These are phyloP conservation scores for Drosophila recens DNA, from an alignment of 2,888 invertebrate species.

Conservation along the genomic window DNA sequence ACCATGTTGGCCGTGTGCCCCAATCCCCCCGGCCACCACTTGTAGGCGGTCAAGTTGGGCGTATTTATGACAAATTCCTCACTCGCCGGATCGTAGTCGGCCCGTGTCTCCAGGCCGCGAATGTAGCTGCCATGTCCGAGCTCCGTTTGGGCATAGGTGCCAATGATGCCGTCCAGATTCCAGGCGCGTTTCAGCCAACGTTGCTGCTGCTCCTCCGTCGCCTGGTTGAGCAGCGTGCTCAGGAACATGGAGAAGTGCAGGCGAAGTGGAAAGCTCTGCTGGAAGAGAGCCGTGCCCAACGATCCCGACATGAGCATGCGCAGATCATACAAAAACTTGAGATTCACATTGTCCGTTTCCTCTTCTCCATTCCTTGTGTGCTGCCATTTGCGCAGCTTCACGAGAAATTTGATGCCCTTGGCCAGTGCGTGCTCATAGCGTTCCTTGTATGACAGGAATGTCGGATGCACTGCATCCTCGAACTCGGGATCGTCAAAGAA, in stretches of 20 bases:
- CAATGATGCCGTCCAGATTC: conserved; percentile 92
- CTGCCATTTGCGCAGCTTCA: conserved; percentile 89
- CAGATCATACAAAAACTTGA: conserved; percentile 65
- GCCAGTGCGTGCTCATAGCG: conserved; percentile 73
- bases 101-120: conserved; percentile 94
- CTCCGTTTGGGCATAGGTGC: conserved; percentile 98
- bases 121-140: conserved; percentile 97
- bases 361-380: conserved; percentile 69
- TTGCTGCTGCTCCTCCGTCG: conserved; percentile 92
- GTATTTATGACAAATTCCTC: conserved; percentile 95
- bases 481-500: conserved; percentile 77
- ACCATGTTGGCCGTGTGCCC: conserved; percentile 97
- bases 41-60: conserved; percentile 94
- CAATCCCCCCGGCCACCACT: conserved; percentile 99
- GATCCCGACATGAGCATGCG: conserved; percentile 76
- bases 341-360: conserved; percentile 85
- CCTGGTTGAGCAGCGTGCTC: conserved; percentile 94
- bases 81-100: conserved; percentile 92
- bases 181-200: conserved; percentile 94
- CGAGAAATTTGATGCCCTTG: conserved; percentile 86
- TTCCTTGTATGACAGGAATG: conserved; percentile 77
- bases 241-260: conserved; percentile 97
- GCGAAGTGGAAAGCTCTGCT: conserved; percentile 86
- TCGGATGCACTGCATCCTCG: conserved; percentile 64
- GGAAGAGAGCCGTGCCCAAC: conserved; percentile 79